Evolutionary conservation across 2,888 invertebrate species (phyloP), one percentile per base, ranked within the genome.

Genomic region (Physocephala rufipes): DNA sequence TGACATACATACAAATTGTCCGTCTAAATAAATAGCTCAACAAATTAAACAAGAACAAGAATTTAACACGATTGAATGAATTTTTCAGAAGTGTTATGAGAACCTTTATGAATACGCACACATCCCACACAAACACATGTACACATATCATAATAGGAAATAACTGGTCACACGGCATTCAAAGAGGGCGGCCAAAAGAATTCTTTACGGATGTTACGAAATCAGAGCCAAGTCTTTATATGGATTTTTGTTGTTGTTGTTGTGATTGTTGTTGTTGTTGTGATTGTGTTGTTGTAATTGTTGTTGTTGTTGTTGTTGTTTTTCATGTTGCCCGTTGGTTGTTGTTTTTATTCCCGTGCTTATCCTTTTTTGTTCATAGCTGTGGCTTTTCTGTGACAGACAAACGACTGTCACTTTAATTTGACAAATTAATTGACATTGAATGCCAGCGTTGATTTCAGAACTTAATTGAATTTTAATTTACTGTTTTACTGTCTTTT

Each of bases 391-490:
- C 49, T 62, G 68, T 36, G 36, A 36, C 36, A 36, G 36, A 68
- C 51, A 62, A 49, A 61, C 51, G 67, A 71, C 76, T 76, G 77
- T 76, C 78, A 68, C 73, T 78, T 80, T 80, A 77, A 82, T 82
- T 81, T 81, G 82, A 81, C 77, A 79, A 82, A 77, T 79, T 82
- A 81, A 82, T 82, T 82, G 78, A 73, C 77, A 79, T 80, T 79
- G 74, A 74, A 74, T 72, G 74, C 67, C 49, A 59, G 61, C 70
- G 47, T 62, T 73, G 70, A 74, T 74, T 74, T 70, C 70, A 59
- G 62, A 66, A 24, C 47, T 69, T 73, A 76, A 69, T 74, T 70
- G 70, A 72, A 67, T 75, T 75, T 77, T 75, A 74, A 75, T 76
- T 76, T 75, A 45, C 30, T 62, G 61, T 15, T n/a, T n/a, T 21